These are phyloP conservation scores for Alentia gelatinosa DNA, from an alignment of 2,888 invertebrate genomes.

Conservation along the genomic window DNA sequence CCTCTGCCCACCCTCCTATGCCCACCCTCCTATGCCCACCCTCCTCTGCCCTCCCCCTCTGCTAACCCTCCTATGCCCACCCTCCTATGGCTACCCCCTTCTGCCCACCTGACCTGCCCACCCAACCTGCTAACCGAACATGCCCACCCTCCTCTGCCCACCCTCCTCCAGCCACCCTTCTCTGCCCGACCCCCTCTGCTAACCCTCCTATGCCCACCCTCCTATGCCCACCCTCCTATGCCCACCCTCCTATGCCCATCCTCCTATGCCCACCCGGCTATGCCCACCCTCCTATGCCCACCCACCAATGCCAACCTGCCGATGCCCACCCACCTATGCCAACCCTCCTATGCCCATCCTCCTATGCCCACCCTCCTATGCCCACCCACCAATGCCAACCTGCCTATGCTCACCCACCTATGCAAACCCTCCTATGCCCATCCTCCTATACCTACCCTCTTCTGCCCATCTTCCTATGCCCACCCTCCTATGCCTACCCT, in stretches of 20 bases:
- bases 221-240: too few relatives aligned
- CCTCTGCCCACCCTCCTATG: neutral
- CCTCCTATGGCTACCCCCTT: neutral
- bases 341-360: too few relatives aligned
- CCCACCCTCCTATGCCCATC: neutral
- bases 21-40: neutral
- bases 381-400: neutral
- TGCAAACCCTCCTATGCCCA: neutral
- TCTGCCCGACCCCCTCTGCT: neutral
- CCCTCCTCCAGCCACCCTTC: neutral
- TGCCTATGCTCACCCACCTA: neutral
- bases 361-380: neutral
- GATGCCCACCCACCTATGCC: too few relatives aligned
- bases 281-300: neutral
- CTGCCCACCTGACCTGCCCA: slow-evolving; percentile 7
- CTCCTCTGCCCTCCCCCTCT: neutral
- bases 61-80: neutral
- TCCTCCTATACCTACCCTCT: too few relatives aligned
- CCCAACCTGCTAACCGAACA: too few relatives aligned
- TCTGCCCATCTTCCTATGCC: neutral
- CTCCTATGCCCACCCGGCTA: neutral
- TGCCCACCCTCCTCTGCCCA: neutral
- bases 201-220: neutral
- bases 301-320: neutral
- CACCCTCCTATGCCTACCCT: neutral